Conservation (phyloP, 2,888 invertebrate genomes). For the Chloroclystis v-ata region DNA sequence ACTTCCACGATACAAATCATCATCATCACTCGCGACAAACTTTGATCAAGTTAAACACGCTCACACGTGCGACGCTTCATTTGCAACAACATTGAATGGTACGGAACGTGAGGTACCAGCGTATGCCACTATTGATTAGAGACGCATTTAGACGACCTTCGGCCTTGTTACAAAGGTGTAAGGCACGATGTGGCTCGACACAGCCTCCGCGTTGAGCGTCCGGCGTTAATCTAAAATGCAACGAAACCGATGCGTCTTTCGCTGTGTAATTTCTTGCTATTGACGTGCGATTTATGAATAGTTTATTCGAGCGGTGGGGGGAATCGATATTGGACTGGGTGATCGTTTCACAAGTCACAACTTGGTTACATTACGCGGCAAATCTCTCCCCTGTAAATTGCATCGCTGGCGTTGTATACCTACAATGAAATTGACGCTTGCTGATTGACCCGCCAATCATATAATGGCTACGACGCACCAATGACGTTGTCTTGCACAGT, state of each 20-base stretch:
- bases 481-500: neutral
- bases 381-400: neutral
- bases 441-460: neutral
- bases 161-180: slow-evolving; percentile 11
- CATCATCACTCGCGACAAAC: neutral
- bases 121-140: slow-evolving; percentile 17
- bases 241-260: slow-evolving; percentile 7
- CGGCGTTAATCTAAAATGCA: slow-evolving; percentile 19
- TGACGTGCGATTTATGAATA: slow-evolving; percentile 2
- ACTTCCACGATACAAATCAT: neutral
- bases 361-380: neutral
- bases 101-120: slow-evolving; percentile 16
- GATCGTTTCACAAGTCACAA: neutral
- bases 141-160: slow-evolving; percentile 20
- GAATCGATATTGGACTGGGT: neutral
- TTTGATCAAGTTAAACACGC: slow-evolving; percentile 17
- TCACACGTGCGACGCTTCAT: slow-evolving; percentile 17
- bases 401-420: neutral
- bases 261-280: slow-evolving; percentile 10
- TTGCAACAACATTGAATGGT: slow-evolving; percentile 21
- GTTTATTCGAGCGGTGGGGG: neutral
- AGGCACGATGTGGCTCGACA: slow-evolving; percentile 3
- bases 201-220: slow-evolving; percentile 4
- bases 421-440: neutral
- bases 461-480: neutral